phyloP scores from a whole-genome alignment of 2,797 vertebrate genomes.

The Channallabes apus region DNA sequence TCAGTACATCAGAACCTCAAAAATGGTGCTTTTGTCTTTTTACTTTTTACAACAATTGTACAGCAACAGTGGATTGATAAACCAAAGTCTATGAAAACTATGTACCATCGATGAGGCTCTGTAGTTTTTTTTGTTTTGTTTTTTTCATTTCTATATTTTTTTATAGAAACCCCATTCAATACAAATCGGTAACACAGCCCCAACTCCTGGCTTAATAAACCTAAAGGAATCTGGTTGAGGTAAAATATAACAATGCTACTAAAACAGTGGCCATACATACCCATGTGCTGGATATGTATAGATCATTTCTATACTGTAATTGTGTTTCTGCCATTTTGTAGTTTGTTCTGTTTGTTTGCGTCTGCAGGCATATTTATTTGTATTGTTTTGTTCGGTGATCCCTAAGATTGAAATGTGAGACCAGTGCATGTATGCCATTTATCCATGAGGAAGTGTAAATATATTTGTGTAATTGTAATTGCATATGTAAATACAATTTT shows the following conservation, averaged over 20 bases:
- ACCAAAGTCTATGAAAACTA: background rate
- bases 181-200: background rate
- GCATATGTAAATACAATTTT: slow-evolving; percentile 69
- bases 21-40: background rate
- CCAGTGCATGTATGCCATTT: background rate
- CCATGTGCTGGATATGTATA: too few relatives aligned
- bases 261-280: background rate
- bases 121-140: background rate
- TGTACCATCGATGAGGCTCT: background rate
- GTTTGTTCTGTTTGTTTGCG: background rate
- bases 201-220: background rate
- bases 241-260: background rate
- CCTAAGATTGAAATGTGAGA: slow-evolving; percentile 18
- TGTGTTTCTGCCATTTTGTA: background rate
- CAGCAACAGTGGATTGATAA: background rate
- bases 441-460: slow-evolving; percentile 63
- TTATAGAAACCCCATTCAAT: background rate
- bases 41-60: background rate
- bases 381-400: background rate
- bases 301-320: background rate
- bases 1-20: background rate
- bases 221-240: background rate
- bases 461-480: slow-evolving; percentile 57
- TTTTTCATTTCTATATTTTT: background rate
- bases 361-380: background rate